Base-by-base conservation (phyloP, 2,113 vertebrate species). In the Formicarius rufipectus region DNA sequence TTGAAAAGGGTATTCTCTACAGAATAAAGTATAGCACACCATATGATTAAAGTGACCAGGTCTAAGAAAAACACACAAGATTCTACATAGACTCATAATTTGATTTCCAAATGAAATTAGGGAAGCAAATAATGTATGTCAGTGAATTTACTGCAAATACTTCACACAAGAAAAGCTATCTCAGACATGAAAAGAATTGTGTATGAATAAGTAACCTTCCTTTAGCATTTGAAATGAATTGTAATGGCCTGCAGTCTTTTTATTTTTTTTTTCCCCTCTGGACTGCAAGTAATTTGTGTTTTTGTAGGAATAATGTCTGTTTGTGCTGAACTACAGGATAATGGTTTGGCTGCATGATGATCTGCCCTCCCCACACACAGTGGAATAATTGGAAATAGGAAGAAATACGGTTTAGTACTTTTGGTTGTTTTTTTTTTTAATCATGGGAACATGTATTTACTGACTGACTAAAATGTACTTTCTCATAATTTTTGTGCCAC, bases 401-500 rank as follows among this genome's bases (percentile, higher is more conserved):
- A 82, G 35, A 89, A 92, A 71, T 72, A 45, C 5, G 58, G 19
- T 49, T 63, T 35, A 35, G 33, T 35, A 13, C 20, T 62, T 49
- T 53, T 14, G 55, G 92, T 74, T 93, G 20, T 12, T 1, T 12
- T 12, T n/a, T 37, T 85, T 89, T 30, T 66, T 49, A 45, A 37
- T 6, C 2, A 31, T 72, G 8, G 47, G 84, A 75, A 47, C 23
- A 10, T 44, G 5, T 69, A 31, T 85, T 78, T 69, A 74, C 53
- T 74, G 71, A 45, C 37, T 84, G 39, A 94, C 63, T 77, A 37
- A 85, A 33, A 80, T 40, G 19, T 33, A 1, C 80, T 78, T 93
- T 97, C 68, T 82, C 12, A 17, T 84, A 40, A 72, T 95, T 72
- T 96, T 95, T 84, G 40, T 94, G 53, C 97, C 84, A 74, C 96